Percentiles rank a stretch among this genome's conserved stretches.
Conservation (phyloP, 2,888 invertebrate genomes). For the Phaonia tiefii region DNA sequence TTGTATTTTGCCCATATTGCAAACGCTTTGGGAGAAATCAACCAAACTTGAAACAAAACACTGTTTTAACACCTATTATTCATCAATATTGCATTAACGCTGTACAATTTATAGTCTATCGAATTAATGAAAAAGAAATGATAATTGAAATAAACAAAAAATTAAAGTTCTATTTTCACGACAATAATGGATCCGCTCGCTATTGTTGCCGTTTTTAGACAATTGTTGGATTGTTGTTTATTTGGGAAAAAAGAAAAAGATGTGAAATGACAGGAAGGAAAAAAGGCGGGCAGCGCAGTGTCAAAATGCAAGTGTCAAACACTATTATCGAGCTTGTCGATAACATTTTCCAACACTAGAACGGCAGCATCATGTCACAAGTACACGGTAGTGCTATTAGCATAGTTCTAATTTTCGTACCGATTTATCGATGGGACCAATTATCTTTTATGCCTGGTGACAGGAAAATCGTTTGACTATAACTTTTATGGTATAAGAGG, state of each 20-base stretch:
- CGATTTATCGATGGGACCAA: too few relatives aligned
- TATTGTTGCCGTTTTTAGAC: constrained; percentile 9
- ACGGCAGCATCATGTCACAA: too few relatives aligned
- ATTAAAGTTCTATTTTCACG: neutral
- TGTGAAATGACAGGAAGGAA: constrained; percentile 58
- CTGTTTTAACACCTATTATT: neutral
- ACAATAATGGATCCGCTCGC: neutral
- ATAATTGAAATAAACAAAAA: neutral
- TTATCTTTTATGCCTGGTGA: too few relatives aligned
- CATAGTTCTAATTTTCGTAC: too few relatives aligned
- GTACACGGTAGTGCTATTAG: too few relatives aligned
- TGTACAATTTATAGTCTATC: neutral
- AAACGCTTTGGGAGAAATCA: too few relatives aligned
- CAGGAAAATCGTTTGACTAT: too few relatives aligned
- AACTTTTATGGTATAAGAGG: too few relatives aligned
- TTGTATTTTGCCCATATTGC: constrained; percentile 61
- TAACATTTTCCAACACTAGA: too few relatives aligned
- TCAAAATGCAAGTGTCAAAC: constrained; percentile 44
- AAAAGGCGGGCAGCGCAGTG: constrained; percentile 52
- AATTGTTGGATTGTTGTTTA: constrained; percentile 15
- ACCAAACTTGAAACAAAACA: neutral
- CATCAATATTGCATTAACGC: neutral
- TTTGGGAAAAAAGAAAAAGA: constrained; percentile 48
- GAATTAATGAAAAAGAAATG: constrained; percentile 20
- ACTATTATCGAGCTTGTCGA: constrained; percentile 6